Evolutionary conservation across 2,888 invertebrate genomes (phyloP).

Genomic region (Apomyelois bistriatella): DNA sequence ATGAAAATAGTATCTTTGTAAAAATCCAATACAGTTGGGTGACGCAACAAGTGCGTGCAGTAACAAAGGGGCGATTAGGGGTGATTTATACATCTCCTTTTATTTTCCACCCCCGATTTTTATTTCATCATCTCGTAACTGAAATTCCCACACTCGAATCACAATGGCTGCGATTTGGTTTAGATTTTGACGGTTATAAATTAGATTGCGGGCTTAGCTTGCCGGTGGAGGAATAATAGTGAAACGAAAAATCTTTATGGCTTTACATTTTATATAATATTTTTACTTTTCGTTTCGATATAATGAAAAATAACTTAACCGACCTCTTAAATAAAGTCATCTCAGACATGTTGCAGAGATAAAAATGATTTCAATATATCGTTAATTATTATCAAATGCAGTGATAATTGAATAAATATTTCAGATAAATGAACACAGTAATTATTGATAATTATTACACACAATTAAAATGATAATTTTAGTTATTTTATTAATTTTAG

Average conservation of each 20-base stretch:
- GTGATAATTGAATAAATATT: too few species aligned
- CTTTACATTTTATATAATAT: too few species aligned
- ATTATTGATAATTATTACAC: too few species aligned
- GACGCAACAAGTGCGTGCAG: constrained; percentile 70
- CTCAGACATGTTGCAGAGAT: too few species aligned
- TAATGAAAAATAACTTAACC: too few species aligned
- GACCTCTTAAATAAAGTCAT: too few species aligned
- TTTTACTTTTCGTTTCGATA: too few species aligned
- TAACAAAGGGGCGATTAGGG: constrained; percentile 72
- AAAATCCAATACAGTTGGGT: constrained; percentile 45
- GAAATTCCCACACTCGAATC: constrained; percentile 71
- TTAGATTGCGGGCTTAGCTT: constrained; percentile 6
- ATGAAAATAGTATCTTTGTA: constrained; percentile 21
- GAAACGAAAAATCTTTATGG: background rate
- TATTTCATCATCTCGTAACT: constrained; percentile 61
- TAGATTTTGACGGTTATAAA: constrained; percentile 15
- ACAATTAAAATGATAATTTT: too few species aligned
- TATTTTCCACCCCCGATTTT: constrained; percentile 68
- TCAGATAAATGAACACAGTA: too few species aligned
- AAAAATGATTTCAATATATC: too few species aligned
- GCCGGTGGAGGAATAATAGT: background rate
- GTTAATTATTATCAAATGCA: too few species aligned
- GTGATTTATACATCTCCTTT: constrained; percentile 72
- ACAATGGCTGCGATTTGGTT: constrained; percentile 34
- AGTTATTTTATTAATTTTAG: too few species aligned